Evolutionary conservation across 2,888 invertebrate genomes (phyloP).

Genomic region (Idaea dimidiata): DNA sequence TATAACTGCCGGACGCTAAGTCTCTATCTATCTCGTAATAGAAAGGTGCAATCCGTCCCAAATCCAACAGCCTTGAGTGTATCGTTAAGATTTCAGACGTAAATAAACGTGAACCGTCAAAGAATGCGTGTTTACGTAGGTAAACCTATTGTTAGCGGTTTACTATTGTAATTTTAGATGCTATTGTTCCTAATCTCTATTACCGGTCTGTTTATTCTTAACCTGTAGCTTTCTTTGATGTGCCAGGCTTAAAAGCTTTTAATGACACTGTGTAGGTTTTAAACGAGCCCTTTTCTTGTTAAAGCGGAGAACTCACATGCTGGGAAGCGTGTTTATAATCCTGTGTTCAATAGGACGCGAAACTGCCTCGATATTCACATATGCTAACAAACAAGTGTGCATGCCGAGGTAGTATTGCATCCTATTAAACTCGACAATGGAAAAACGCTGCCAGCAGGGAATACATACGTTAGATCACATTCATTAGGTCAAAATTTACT

Average conservation of each 20-base stretch:
- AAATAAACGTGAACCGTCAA: background rate
- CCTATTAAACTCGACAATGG: too few relatives aligned
- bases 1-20: too few relatives aligned
- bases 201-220: background rate
- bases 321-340: too few relatives aligned
- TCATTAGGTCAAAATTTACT: too few relatives aligned
- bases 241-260: background rate
- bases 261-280: background rate
- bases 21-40: background rate
- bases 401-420: too few relatives aligned
- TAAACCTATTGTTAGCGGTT: background rate
- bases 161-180: background rate
- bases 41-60: background rate
- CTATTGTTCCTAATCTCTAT: background rate
- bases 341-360: too few relatives aligned
- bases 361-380: too few relatives aligned
- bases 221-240: background rate
- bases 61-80: background rate
- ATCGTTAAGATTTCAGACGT: background rate
- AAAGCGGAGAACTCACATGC: too few relatives aligned
- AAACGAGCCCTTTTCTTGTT: background rate
- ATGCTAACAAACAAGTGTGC: too few relatives aligned
- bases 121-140: constrained; percentile 1
- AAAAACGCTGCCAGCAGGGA: too few relatives aligned
- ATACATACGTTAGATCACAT: too few relatives aligned